Percentiles rank a stretch among this genome's conserved stretches.
phyloP scores from a whole-genome alignment of 2,888 invertebrate genomes.

The Lepidochrysops patricia region DNA sequence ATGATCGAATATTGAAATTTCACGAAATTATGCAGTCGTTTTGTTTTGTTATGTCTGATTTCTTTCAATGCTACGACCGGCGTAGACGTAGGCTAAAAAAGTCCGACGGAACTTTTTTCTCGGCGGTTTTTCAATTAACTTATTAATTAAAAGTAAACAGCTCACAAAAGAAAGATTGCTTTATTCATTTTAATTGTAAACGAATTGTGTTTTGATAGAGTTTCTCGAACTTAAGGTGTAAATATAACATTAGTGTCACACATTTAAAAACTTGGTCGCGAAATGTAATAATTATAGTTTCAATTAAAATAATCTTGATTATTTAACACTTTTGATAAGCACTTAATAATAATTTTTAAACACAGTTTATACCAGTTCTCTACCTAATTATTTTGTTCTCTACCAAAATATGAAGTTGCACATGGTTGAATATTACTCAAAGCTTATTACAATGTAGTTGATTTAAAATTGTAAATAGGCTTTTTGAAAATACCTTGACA shows the following conservation, averaged over 20 bases:
- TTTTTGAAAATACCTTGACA: slow-evolving; percentile 2
- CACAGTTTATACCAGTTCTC: too few relatives aligned
- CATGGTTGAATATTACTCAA: neutral
- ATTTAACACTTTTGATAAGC: neutral
- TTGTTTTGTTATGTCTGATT: slow-evolving; percentile 22
- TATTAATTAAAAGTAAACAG: neutral
- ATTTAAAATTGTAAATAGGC: slow-evolving; percentile 5
- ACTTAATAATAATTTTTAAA: neutral
- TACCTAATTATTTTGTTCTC: neutral
- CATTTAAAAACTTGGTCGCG: neutral
- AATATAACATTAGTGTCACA: neutral
- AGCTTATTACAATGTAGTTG: neutral
- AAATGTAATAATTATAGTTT: neutral
- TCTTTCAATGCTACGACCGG: slow-evolving; percentile 31
- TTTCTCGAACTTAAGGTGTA: neutral
- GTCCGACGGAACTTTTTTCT: slow-evolving; percentile 56
- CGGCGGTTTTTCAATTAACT: neutral
- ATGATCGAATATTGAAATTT: neutral
- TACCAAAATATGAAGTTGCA: neutral
- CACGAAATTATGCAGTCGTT: neutral
- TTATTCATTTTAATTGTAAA: neutral
- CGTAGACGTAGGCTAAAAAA: slow-evolving; percentile 64
- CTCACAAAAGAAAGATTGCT: neutral
- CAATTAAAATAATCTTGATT: neutral
- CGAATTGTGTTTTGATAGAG: neutral